Evolutionary conservation across 2,113 vertebrate genomes (phyloP).

Genomic region (Thunnus maccoyii): DNA sequence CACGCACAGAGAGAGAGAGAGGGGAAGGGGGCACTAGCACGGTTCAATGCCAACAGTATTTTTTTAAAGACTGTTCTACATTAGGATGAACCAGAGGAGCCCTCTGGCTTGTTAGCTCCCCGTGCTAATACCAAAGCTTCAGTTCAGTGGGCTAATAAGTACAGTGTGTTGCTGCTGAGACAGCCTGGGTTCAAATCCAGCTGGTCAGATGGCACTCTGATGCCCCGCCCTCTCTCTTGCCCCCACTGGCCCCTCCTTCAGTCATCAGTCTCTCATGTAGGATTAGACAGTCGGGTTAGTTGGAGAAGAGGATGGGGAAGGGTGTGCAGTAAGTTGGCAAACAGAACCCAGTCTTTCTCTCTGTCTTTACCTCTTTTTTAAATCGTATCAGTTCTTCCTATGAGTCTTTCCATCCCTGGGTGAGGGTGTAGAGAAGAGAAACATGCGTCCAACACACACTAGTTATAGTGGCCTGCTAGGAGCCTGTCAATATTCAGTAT

Average conservation of each 20-base stretch:
- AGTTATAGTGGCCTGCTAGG: constrained; percentile 81
- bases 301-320: constrained; percentile 46
- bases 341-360: constrained; percentile 65
- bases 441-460: constrained; percentile 87
- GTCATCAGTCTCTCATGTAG: constrained; percentile 56
- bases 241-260: constrained; percentile 28
- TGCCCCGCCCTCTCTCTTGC: constrained; percentile 14
- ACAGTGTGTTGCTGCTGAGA: constrained; percentile 60
- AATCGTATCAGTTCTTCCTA: constrained; percentile 30
- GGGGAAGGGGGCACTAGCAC: constrained; percentile 62
- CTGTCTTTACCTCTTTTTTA: constrained; percentile 47
- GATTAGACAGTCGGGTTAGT: constrained; percentile 57
- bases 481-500: constrained; percentile 80
- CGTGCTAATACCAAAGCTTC: constrained; percentile 67
- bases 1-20: constrained; percentile 43
- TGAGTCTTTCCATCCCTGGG: constrained; percentile 71
- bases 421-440: constrained; percentile 85
- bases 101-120: constrained; percentile 76
- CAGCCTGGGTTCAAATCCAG: constrained; percentile 55
- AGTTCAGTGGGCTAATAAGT: constrained; percentile 59
- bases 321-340: constrained; percentile 46
- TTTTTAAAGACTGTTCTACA: constrained; percentile 57
- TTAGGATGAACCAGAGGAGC: constrained; percentile 58
- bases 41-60: constrained; percentile 77
- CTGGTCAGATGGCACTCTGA: constrained; percentile 47